A percentile compares a stretch with the other conserved stretches of the same genome.
phyloP scores from a whole-genome alignment of 2,888 invertebrate genomes.

The Eristalis pertinax region DNA sequence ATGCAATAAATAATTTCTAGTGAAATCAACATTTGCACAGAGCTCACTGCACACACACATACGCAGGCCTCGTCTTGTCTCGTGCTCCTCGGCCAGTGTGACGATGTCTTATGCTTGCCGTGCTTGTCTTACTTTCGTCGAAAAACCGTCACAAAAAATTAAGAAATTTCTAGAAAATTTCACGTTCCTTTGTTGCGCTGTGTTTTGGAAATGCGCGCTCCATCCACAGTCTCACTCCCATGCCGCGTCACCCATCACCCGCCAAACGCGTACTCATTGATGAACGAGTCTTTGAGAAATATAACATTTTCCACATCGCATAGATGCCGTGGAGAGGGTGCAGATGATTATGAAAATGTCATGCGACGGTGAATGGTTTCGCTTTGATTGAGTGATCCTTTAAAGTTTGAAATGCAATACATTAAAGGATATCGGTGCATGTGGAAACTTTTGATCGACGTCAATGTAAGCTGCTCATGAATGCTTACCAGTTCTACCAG shows the following conservation, averaged over 20 bases:
- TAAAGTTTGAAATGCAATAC: neutral
- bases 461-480: neutral
- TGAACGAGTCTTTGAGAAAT: constrained; percentile 20
- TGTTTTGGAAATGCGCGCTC: constrained; percentile 6
- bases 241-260: neutral
- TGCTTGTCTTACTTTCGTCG: constrained; percentile 13
- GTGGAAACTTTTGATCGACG: neutral
- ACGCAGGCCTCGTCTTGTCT: neutral
- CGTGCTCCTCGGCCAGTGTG: neutral
- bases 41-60: neutral
- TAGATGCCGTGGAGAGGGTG: constrained; percentile 14
- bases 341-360: constrained; percentile 42
- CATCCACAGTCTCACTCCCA: neutral
- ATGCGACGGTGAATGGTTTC: neutral
- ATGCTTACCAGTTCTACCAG: too few relatives aligned
- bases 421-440: neutral
- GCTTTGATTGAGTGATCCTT: neutral
- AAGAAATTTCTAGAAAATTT: constrained; percentile 47
- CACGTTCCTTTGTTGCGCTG: constrained; percentile 47
- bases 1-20: constrained; percentile 69
- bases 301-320: constrained; percentile 17
- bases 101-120: constrained; percentile 4
- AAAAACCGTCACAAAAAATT: constrained; percentile 55
- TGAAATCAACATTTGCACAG: constrained; percentile 62
- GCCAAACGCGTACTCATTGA: neutral